phyloP scores from a whole-genome alignment of 2,888 invertebrate species.

The Parnassius mnemosyne region DNA sequence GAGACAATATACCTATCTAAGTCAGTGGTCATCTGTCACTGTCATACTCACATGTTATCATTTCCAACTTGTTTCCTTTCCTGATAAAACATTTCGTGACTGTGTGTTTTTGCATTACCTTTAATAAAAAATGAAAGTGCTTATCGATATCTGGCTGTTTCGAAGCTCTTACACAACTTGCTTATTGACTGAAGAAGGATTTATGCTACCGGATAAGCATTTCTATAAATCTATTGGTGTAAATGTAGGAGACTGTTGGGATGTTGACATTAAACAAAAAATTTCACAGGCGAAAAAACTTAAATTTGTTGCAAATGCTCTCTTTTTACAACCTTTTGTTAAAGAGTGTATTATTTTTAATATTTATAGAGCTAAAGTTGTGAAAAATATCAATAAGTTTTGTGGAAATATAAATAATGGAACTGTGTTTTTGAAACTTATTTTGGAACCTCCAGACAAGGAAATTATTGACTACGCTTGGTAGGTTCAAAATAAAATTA shows the following conservation, averaged over 20 bases:
- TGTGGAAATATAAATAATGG: slow-evolving; percentile 45
- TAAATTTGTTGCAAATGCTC: slow-evolving; percentile 45
- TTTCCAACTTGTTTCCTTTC: too few relatives aligned
- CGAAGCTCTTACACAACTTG: slow-evolving; percentile 55
- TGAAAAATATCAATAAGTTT: slow-evolving; percentile 48
- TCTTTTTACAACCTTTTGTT: slow-evolving; percentile 62
- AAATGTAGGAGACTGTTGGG: slow-evolving; percentile 40
- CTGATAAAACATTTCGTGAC: too few relatives aligned
- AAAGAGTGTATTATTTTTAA: slow-evolving; percentile 57
- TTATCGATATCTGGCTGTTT: slow-evolving; percentile 55
- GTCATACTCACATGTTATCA: too few relatives aligned
- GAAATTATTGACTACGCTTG: slow-evolving; percentile 86
- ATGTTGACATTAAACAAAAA: slow-evolving; percentile 39
- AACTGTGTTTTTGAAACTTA: slow-evolving; percentile 63
- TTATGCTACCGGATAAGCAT: slow-evolving; percentile 48
- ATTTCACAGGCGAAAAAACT: slow-evolving; percentile 36
- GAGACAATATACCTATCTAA: too few relatives aligned
- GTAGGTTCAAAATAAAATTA: slow-evolving; percentile 59
- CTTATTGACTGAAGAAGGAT: slow-evolving; percentile 51
- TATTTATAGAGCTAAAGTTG: slow-evolving; percentile 55
- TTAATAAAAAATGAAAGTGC: slow-evolving; percentile 47
- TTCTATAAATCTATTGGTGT: slow-evolving; percentile 53
- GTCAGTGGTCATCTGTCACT: too few relatives aligned
- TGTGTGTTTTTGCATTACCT: too few relatives aligned
- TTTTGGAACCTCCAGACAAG: slow-evolving; percentile 77